Conservation (phyloP, 2,113 vertebrate genomes). For the Maccullochella peelii region DNA sequence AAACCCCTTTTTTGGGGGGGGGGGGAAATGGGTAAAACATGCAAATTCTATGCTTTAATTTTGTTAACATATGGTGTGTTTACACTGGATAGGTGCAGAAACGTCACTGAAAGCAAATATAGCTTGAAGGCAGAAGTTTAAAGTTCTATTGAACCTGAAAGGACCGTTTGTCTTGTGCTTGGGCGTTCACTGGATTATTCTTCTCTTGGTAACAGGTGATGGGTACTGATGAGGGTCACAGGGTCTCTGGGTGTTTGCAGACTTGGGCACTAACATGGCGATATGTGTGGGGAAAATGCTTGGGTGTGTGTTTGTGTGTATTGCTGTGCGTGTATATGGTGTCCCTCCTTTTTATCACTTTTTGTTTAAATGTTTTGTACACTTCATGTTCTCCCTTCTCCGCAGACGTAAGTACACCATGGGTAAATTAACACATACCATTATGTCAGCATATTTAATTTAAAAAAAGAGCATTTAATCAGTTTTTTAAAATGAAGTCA, state of each 20-base stretch:
- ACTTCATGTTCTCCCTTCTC: constrained; percentile 19
- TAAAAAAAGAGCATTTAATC: neutral
- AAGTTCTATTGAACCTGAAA: neutral
- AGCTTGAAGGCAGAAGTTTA: neutral
- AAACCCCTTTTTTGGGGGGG: neutral
- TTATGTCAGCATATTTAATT: neutral
- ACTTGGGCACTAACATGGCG: constrained; percentile 67
- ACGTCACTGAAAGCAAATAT: neutral
- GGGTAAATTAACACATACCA: neutral
- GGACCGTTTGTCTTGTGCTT: constrained; percentile 26
- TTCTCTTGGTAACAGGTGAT: constrained; percentile 67
- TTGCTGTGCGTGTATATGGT: constrained; percentile 41
- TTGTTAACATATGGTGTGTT: neutral
- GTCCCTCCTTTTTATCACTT: constrained; percentile 4
- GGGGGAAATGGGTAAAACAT: neutral
- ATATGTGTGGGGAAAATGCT: constrained; percentile 59
- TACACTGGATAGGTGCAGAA: neutral
- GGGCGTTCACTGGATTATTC: constrained; percentile 37
- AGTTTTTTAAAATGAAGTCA: constrained; percentile 7
- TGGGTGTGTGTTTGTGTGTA: constrained; percentile 43
- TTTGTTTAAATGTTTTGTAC: constrained; percentile 35
- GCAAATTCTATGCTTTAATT: neutral
- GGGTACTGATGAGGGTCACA: constrained; percentile 57
- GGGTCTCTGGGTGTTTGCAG: constrained; percentile 52
- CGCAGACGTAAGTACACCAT: constrained; percentile 41